phyloP scores from a whole-genome alignment of 2,113 vertebrate species.

The Phocoena phocoena region DNA sequence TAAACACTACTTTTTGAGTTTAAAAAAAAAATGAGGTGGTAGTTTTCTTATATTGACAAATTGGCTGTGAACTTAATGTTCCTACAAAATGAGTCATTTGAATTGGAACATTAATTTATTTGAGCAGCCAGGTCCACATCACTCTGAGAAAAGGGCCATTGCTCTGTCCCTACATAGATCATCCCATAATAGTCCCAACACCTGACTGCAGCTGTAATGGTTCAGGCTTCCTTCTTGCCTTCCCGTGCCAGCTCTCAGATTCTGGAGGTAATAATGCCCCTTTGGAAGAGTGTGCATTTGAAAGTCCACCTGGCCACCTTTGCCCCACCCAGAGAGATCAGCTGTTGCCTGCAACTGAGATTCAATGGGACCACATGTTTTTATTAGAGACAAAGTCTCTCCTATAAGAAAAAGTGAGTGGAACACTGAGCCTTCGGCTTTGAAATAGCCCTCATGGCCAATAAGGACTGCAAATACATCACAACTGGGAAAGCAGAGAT shows the following conservation, averaged over 20 bases:
- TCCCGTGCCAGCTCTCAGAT: not conserved
- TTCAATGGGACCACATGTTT: not conserved
- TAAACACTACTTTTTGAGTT: constrained; percentile 53
- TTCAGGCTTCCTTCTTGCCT: not conserved
- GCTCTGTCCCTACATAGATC: constrained; percentile 8
- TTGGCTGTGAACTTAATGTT: constrained; percentile 69
- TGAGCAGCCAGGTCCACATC: constrained; percentile 34
- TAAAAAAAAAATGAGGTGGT: constrained; percentile 44
- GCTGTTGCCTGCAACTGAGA: not conserved
- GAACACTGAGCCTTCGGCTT: not conserved
- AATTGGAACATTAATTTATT: constrained; percentile 54
- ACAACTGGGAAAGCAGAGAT: not conserved
- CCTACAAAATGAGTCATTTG: constrained; percentile 61
- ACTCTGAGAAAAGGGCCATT: constrained; percentile 31
- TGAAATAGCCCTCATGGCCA: not conserved
- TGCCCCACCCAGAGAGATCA: not conserved
- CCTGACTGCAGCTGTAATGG: not conserved
- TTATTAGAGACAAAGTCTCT: not conserved
- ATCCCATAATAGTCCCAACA: not conserved
- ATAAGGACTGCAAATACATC: not conserved
- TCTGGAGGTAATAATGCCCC: not conserved
- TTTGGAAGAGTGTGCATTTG: not conserved
- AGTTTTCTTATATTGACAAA: constrained; percentile 63
- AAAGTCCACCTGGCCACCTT: not conserved
- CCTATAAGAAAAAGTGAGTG: not conserved